Percentiles rank a stretch among this genome's conserved stretches.
Evolutionary conservation across 1,140 invertebrate species (phyloP).

Genomic region (Lanistes nyassanus): DNA sequence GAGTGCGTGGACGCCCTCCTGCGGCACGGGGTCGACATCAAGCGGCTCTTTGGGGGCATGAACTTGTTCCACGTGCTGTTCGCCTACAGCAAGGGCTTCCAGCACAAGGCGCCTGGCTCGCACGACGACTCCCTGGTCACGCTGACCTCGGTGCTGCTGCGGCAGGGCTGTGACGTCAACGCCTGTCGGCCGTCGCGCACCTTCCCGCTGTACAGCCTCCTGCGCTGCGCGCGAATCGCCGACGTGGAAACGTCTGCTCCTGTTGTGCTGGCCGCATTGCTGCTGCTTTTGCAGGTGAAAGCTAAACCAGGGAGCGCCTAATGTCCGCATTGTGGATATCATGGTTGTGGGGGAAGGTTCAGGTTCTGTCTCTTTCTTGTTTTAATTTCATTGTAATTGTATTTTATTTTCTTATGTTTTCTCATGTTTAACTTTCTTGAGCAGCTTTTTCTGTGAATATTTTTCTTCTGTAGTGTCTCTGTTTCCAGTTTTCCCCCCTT

Average conservation of each 20-base stretch:
- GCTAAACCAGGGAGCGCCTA: too few species aligned
- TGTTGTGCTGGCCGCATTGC: constrained; percentile 42
- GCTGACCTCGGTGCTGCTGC: constrained; percentile 52
- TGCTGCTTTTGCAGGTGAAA: constrained; percentile 46
- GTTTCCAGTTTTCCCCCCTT: too few species aligned
- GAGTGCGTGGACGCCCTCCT: constrained; percentile 56
- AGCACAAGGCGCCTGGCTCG: constrained; percentile 32
- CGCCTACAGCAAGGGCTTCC: constrained; percentile 50
- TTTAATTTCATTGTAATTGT: too few species aligned
- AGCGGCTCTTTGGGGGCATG: constrained; percentile 54
- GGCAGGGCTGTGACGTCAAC: constrained; percentile 46
- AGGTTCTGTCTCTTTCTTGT: too few species aligned
- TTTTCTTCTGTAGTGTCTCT: too few species aligned
- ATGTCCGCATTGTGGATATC: too few species aligned
- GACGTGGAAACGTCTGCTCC: constrained; percentile 43
- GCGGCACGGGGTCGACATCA: constrained; percentile 35
- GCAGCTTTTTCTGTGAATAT: too few species aligned
- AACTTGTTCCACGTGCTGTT: constrained; percentile 58
- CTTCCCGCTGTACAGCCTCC: constrained; percentile 55
- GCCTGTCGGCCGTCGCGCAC: constrained; percentile 49
- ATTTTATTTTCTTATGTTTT: too few species aligned
- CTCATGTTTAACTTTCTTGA: too few species aligned
- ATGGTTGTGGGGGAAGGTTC: too few species aligned
- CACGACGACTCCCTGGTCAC: constrained; percentile 49
- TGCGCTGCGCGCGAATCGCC: constrained; percentile 34